Base-by-base conservation (phyloP, 2,797 vertebrate genomes). In the Sebastiscus tertius region DNA sequence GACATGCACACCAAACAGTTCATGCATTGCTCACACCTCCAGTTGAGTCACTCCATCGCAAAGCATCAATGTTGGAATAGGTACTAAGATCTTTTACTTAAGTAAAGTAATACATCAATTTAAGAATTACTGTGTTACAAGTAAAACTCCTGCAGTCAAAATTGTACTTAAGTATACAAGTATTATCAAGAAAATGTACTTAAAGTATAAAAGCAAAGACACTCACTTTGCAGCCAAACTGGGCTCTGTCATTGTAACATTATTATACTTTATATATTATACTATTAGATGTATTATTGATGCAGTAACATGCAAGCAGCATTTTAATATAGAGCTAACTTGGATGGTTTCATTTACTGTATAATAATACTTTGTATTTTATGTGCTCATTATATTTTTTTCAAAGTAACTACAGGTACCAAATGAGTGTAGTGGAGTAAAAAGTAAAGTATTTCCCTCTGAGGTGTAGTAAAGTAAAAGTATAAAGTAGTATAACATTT, bases 1-100 rank as follows among this genome's bases (percentile, higher is more conserved):
- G 91, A 92, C 91, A 91, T 93, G 67, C 87, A 94, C 92, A 92
- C 88, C 90, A 86, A 88, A 88, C 83, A 84, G 71, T 67, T 68
- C 3, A 73, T 46, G 29, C 49, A 10, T 52, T n/a, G 49, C 68
- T 89, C 83, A 90, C 84, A 89, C 87, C 84, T 92, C 75, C 70
- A 79, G 72, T 66, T 60, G 71, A 86, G 77, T 75, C 69, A 42
- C 79, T 64, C 87, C 67, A 79, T 63, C 55, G 34, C 75, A 84
- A 83, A 83, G 61, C 33, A 16, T 18, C 49, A 55, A 7, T 12
- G 34, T 0, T 39, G 11, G 6, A 46, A 33, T 34, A 68, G 29
- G 26, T 58, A 10, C 24, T 52, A 2, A 6, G 8, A 64, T 42
- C 20, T 69, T 56, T n/a, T 54, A 61, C 24, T 33, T 34, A 12